Evolutionary conservation across 2,888 invertebrate species (phyloP).

Genomic region (Kuschelorhynchus macadamiae): DNA sequence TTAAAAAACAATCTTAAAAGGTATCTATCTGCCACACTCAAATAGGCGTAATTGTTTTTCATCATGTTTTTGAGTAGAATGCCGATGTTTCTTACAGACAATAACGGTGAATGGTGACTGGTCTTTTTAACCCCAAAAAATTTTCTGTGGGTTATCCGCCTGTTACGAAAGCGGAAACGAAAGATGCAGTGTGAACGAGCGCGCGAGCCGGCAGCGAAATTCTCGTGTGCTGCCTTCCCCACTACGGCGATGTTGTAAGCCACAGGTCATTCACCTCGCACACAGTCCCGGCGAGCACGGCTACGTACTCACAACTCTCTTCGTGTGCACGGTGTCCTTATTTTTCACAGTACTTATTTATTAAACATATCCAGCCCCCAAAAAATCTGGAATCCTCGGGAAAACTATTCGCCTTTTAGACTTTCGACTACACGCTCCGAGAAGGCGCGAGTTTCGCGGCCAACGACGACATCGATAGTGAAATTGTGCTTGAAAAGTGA

Average conservation of each 20-base stretch:
- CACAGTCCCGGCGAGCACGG: slow-evolving; percentile 67
- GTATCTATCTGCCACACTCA: too few species aligned
- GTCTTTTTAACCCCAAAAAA: too few species aligned
- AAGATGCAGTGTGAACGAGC: slow-evolving; percentile 62
- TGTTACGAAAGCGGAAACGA: slow-evolving; percentile 66
- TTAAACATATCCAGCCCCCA: slow-evolving; percentile 26
- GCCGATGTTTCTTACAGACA: too few species aligned
- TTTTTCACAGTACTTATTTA: slow-evolving; percentile 65
- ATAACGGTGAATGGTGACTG: too few species aligned
- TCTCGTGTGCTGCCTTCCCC: slow-evolving; percentile 60
- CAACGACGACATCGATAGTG: slow-evolving; percentile 20
- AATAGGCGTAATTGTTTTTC: too few species aligned
- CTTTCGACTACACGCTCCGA: background rate
- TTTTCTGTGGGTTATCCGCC: slow-evolving; percentile 28
- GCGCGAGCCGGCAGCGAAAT: slow-evolving; percentile 65
- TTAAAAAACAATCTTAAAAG: too few species aligned
- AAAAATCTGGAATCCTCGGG: slow-evolving; percentile 10
- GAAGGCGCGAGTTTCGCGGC: slow-evolving; percentile 11
- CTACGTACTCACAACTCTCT: slow-evolving; percentile 64
- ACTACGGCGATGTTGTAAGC: slow-evolving; percentile 62
- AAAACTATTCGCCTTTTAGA: slow-evolving; percentile 17
- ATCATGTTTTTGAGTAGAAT: too few species aligned
- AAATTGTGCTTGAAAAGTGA: slow-evolving; percentile 41
- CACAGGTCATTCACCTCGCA: slow-evolving; percentile 69
- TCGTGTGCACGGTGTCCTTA: slow-evolving; percentile 63